Evolutionary conservation across 2,797 vertebrate species (phyloP), one percentile per base, ranked within the genome.

Genomic region (Centroberyx gerrardi): DNA sequence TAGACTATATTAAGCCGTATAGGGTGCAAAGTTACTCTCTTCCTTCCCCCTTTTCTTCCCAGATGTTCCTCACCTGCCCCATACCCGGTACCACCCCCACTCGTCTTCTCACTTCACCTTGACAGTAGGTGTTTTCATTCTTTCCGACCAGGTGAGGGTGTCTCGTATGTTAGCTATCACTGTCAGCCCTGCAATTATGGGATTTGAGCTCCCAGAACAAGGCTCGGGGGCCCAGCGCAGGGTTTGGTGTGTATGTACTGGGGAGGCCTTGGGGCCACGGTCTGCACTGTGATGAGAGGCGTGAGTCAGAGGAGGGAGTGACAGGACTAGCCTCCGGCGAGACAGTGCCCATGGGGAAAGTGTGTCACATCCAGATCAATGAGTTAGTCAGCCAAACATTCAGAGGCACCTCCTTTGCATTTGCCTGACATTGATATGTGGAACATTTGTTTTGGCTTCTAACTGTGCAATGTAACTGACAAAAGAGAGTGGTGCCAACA

Each of bases 111-210:
- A 60, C 83, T 87, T 82, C 87, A 77, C 82, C 49, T 88, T 92
- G 91, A 93, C 92, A 94, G 89, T 87, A 87, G 87, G 93, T 95
- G 92, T 95, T 95, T 96, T 94, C 94, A 95, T 96, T 95, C 93
- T 92, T 96, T 92, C 83, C 89, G 13, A 90, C 87, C 93, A 93
- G 95, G 93, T 94, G 91, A 95, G 92, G 87, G 89, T 92, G 87
- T 90, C 92, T 93, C 68, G 80, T 87, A 89, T 89, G 89, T 88
- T 94, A 90, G 89, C 91, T 94, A 93, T 94, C 92, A 92, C 94
- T 95, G 94, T 95, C 94, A 95, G 85, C 84, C 85, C 82, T 82
- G 86, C 94, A 96, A 96, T 95, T 95, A 96, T 93, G 73, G 94
- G 94, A 96, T 96, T 95, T 96, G 89, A 89, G 87, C 87, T 90